phyloP scores from a whole-genome alignment of 2,797 vertebrate species.

The Myripristis murdjan region DNA sequence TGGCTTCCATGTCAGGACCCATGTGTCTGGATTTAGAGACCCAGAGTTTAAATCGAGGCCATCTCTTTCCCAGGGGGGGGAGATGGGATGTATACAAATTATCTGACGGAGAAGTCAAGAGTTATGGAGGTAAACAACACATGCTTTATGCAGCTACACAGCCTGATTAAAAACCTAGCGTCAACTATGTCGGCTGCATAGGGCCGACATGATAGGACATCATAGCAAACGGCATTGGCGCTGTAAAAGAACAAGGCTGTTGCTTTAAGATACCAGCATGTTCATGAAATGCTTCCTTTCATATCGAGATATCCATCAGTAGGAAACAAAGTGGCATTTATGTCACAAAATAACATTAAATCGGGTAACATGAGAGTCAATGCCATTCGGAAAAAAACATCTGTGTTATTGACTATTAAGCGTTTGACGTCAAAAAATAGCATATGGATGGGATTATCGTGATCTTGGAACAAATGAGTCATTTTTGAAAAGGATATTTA shows the following conservation, averaged over 20 bases:
- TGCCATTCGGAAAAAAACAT: not conserved
- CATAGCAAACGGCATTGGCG: not conserved
- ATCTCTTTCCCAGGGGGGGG: constrained; percentile 48
- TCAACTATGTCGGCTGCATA: constrained; percentile 36
- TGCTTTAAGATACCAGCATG: too few species aligned
- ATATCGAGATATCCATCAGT: not conserved
- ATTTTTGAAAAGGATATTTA: too few species aligned
- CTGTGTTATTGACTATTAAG: not conserved
- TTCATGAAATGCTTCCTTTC: too few species aligned
- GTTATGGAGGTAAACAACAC: constrained; percentile 57
- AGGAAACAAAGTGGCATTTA: not conserved
- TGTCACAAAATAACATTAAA: not conserved
- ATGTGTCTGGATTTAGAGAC: constrained; percentile 55
- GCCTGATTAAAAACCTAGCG: constrained; percentile 25
- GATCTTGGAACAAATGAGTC: too few species aligned
- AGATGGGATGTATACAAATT: constrained; percentile 53
- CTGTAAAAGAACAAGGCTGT: not conserved
- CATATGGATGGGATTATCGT: not conserved
- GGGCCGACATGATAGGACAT: constrained; percentile 8
- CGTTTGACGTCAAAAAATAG: constrained; percentile 23
- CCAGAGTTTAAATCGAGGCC: constrained; percentile 61
- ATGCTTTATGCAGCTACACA: constrained; percentile 43
- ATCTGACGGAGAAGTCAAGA: constrained; percentile 61
- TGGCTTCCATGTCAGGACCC: constrained; percentile 51
- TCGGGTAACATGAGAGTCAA: too few species aligned